Percentiles rank a stretch among this genome's conserved stretches.
Conservation (phyloP, 2,113 vertebrate species). For the Rattus rattus region DNA sequence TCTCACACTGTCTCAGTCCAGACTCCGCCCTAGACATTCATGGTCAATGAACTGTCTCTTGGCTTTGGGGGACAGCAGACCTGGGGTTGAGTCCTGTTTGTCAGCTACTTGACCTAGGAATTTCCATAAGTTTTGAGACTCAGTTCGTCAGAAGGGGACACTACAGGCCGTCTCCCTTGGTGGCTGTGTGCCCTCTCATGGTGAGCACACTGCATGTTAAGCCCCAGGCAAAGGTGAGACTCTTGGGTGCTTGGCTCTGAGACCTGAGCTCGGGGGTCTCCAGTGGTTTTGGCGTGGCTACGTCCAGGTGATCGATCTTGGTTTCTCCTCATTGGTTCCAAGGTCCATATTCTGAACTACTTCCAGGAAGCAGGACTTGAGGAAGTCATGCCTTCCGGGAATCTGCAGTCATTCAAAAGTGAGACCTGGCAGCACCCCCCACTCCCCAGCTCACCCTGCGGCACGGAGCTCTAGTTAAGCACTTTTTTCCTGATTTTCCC, state of each 20-base stretch:
- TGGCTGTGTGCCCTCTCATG: not conserved
- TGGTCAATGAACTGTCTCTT: not conserved
- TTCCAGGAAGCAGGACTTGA: slow-evolving; percentile 18
- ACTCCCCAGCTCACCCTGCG: too few species aligned
- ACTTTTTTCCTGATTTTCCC: not conserved
- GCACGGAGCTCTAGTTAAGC: not conserved
- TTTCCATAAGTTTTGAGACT: not conserved
- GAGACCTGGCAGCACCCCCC: too few species aligned
- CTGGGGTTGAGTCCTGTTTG: slow-evolving; percentile 25
- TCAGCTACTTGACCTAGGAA: not conserved
- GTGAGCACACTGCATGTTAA: not conserved
- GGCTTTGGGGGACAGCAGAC: not conserved
- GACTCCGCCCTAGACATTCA: not conserved
- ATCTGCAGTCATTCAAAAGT: not conserved
- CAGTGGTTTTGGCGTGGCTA: not conserved
- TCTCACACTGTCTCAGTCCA: not conserved
- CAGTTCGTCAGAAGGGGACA: not conserved
- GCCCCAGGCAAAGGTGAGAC: not conserved
- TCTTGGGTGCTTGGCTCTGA: not conserved
- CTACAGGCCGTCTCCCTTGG: not conserved
- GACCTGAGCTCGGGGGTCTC: not conserved
- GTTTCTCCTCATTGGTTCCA: not conserved
- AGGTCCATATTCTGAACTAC: not conserved
- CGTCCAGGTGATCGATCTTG: not conserved
- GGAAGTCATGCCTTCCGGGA: not conserved